phyloP scores from a whole-genome alignment of 2,113 vertebrate genomes.

The Mormoops blainvillei region DNA sequence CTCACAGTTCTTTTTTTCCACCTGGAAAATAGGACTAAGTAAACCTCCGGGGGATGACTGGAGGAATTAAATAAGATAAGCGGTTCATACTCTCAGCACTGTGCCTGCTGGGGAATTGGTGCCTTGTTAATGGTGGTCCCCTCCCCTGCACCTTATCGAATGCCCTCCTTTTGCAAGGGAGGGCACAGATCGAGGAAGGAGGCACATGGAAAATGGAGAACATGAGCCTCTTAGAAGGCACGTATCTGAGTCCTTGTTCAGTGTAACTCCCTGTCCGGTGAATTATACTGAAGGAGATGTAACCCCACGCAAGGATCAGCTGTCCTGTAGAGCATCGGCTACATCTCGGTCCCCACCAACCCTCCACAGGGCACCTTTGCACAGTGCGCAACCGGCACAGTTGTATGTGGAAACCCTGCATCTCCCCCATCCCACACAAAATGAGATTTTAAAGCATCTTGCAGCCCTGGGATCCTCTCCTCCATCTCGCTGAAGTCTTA shows the following conservation, averaged over 20 bases:
- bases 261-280: neutral
- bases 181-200: neutral
- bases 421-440: neutral
- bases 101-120: neutral
- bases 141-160: neutral
- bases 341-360: neutral
- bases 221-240: neutral
- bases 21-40: neutral
- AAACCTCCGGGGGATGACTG: neutral
- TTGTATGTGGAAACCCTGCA: rapidly evolving
- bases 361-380: neutral
- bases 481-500: neutral
- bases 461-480: neutral
- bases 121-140: neutral
- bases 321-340: neutral
- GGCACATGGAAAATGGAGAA: neutral
- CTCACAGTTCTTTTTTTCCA: neutral
- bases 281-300: neutral
- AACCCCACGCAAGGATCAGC: rapidly evolving
- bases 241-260: neutral
- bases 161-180: neutral
- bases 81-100: neutral
- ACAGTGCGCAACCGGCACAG: neutral
- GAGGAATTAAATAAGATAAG: neutral
- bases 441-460: neutral